These are phyloP conservation scores for Phocoena sinus DNA, from an alignment of 2,113 vertebrate genomes.

Conservation along the genomic window DNA sequence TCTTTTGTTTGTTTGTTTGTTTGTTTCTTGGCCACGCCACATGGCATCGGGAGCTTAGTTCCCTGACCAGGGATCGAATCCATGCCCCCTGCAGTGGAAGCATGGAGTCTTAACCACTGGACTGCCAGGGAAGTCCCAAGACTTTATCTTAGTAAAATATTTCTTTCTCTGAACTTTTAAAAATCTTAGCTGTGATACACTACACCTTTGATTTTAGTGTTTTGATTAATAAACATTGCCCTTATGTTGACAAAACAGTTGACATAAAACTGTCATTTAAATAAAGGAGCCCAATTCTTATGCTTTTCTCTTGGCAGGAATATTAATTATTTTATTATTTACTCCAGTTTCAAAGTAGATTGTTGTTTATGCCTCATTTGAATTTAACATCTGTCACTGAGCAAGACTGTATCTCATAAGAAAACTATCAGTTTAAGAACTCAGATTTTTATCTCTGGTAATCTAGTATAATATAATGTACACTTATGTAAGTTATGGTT, in stretches of 20 bases:
- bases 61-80: too few relatives aligned
- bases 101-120: too few relatives aligned
- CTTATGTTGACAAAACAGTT: neutral
- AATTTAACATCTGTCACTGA: constrained; percentile 22
- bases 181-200: neutral
- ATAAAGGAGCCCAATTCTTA: neutral
- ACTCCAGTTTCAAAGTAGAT: constrained; percentile 30
- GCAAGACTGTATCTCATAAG: neutral
- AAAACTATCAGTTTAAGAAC: constrained; percentile 28
- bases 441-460: neutral
- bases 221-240: neutral
- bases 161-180: constrained; percentile 15
- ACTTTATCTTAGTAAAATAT: constrained; percentile 14
- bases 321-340: constrained; percentile 29
- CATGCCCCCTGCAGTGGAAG: too few relatives aligned
- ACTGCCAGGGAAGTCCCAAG: too few relatives aligned
- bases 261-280: neutral
- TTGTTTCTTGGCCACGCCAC: too few relatives aligned
- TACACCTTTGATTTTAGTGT: constrained; percentile 12
- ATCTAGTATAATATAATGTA: neutral
- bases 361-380: neutral
- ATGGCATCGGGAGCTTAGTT: too few relatives aligned
- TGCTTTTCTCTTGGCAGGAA: neutral
- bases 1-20: neutral
- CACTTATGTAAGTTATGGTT: neutral